Evolutionary conservation across 1,140 invertebrate genomes (phyloP), one percentile per base, ranked within the genome.

Genomic region (Euura saliciscinereae): DNA sequence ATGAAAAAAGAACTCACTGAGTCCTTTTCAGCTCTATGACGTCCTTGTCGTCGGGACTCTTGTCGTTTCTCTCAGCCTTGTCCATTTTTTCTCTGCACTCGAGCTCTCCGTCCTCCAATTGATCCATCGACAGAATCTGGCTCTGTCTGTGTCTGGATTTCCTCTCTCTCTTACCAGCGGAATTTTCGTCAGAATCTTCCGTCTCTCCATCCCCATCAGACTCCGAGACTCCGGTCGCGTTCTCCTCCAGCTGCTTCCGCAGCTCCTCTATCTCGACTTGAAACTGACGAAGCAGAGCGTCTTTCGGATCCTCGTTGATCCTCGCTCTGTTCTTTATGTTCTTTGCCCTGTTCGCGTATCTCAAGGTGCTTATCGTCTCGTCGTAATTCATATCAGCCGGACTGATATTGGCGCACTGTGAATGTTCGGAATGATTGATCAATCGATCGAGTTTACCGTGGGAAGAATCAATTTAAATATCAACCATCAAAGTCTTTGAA

Each of bases 291-390:
- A 99, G 90, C 43, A 99, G 87, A 3, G 98, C 97, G 88, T 99
- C 98, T 82, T 99, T 99, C 0, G 98, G 97, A 88, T 99, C 98
- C 84, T 99, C 98, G 86, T 99, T 99, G 71, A 99, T 94, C 77
- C 94, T 93, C 68, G 97, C 98, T 77, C 94, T 93, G 86, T 99
- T 99, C 83, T 97, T 95, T 73, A 99, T 99, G 82, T 96, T 98
- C 87, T 99, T 99, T 2, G 98, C 98, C 70, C 98, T 90, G 88
- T 97, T 98, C 1, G 98, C 98, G 88, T 99, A 99, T 11, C 99
- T 89, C 65, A 99, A 88, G 0, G 98, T 99, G 81, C 96, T 99
- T 66, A 99, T 95, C 0, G 97, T 98, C 87, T 99, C 98, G 82
- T 99, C 98, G 84, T 98, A 99, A 88, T 99, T 99, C 73, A 94